Base-by-base conservation (phyloP, 2,888 invertebrate species). In the Brachynemurus nebulosus region DNA sequence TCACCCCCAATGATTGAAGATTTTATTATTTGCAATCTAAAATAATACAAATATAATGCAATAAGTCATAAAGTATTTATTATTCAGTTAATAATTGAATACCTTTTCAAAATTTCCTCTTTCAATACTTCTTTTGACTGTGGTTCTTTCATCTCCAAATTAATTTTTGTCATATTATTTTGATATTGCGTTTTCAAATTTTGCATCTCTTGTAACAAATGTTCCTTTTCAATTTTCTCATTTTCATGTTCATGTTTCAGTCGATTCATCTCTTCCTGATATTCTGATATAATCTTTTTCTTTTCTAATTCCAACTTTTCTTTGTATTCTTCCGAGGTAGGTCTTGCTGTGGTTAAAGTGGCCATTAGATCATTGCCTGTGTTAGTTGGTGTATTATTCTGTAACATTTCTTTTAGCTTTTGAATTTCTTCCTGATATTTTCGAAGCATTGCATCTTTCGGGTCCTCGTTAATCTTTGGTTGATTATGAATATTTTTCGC, bases 401-500 rank as follows among this genome's bases (percentile, higher is more conserved):
- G 68, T n/a, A 80, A 57, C 37, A 78, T 57, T 40, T 65, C 63
- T 51, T 77, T 76, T 16, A 92, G 66, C 52, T 80, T 69, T 39
- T 79, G 68, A 42, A 92, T 84, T 64, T 92, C 90, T 51, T 84
- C 73, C 59, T 90, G 88, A 57, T 88, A 91, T 57, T 90, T 78
- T 8, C 86, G 64, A 8, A 92, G 63, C 56, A 89, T 72, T 0
- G 91, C 84, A 57, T 92, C 91, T 61, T 91, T 90, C 0, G 90
- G 90, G 60, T 92, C 90, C 62, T 91, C 86, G 61, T 90, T 90
- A 17, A 90, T 79, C 57, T 74, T 75, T 0, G 88, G 89, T 54
- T 81, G 78, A 60, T 90, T 90, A 57, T 82, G 78, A 49, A 90
- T 90, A 58, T 86, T 86, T 62, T 90, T 85, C 5, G 89, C 89